phyloP scores from a whole-genome alignment of 2,113 vertebrate genomes.

The Hemicordylus capensis region DNA sequence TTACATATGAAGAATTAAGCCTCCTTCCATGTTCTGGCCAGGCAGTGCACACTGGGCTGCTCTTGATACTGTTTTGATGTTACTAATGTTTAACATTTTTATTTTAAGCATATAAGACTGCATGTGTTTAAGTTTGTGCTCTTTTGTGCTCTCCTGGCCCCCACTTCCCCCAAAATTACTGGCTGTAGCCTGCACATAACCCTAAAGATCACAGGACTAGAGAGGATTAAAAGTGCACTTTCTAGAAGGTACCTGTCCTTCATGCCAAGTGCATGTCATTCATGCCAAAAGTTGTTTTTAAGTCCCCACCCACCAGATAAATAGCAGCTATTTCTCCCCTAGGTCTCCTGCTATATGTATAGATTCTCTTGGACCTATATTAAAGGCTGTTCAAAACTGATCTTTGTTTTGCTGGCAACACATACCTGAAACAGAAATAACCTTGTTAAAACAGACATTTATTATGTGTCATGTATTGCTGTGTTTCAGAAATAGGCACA shows the following conservation, averaged over 20 bases:
- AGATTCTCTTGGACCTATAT: background rate
- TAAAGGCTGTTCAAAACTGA: background rate
- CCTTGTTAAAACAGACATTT: slow-evolving; percentile 5
- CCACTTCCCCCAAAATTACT: background rate
- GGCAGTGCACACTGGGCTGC: too few species aligned
- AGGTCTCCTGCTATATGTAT: background rate
- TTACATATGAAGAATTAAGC: background rate
- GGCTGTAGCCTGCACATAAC: background rate
- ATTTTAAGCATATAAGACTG: background rate
- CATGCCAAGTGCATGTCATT: background rate
- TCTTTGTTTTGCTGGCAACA: background rate
- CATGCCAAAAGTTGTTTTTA: background rate
- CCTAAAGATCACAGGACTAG: background rate
- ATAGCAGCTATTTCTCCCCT: background rate
- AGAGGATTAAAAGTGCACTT: background rate
- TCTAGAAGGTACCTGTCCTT: background rate
- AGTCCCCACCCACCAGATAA: background rate
- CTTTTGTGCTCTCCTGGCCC: background rate
- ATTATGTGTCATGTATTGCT: background rate
- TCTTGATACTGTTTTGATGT: background rate
- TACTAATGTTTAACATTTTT: background rate
- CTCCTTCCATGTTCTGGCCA: background rate
- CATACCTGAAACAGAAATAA: slow-evolving; percentile 41
- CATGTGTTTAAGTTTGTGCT: background rate
- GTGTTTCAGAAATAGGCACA: slow-evolving; percentile 8